Base-by-base conservation (phyloP, 2,888 invertebrate species). In the Heliconius charithonia region DNA sequence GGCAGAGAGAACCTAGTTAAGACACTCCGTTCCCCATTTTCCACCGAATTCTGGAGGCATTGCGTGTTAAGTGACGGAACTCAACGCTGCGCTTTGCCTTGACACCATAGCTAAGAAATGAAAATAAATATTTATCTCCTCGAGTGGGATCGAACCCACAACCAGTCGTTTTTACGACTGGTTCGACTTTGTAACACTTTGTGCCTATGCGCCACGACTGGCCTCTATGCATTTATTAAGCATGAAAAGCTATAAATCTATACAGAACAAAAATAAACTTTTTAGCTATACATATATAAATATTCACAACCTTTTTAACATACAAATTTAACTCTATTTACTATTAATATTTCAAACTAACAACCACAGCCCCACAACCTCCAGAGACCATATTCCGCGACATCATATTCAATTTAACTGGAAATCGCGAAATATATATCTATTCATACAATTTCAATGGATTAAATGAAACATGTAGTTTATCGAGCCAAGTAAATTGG, bases 361-460 rank as follows among this genome's bases (percentile, higher is more conserved):
- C 77, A 82, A 81, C 82, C 51, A 45, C 45, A 19, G 16, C 45
- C 45, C 45, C 16, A 75, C 81, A n/a, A 59, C 79, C 82, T 81
- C 83, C 51, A 66, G 65, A 72, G 83, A 75, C 63, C 77, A 79
- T 83, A 83, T 84, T 83, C 84, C 83, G 85, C 85, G 85, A 87
- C 87, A 88, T 89, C 88, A 89, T 90, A 89, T 91, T 90, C 90
- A 91, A 91, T 91, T 91, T 89, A 87, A 86, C 86, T 85, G 87
- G 86, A 89, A 89, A 91, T 91, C 90, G 87, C 88, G 89, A 76
- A 81, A 80, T 81, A 84, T 84, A 80, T 81, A 84, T 81, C 84
- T 83, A 86, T 84, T 85, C 83, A 83, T 80, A 80, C 80, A 78
- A 81, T 82, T 80, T 81, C 75, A 84, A 82, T 81, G 80, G 78